phyloP scores from a whole-genome alignment of 2,797 vertebrate genomes.

The Simalia tracyae region DNA sequence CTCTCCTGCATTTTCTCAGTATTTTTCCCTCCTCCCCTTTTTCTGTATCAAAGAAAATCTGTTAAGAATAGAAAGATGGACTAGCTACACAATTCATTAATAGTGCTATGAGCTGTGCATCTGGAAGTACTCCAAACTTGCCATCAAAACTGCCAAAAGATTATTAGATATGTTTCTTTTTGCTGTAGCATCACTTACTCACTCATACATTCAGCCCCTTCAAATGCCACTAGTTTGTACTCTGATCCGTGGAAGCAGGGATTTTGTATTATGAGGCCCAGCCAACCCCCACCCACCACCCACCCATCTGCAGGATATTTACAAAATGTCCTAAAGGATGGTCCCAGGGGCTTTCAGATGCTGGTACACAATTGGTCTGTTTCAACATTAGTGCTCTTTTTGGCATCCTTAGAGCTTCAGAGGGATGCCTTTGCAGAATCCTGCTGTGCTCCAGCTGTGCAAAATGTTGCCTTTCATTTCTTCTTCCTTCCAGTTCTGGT shows the following conservation, averaged over 20 bases:
- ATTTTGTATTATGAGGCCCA: not conserved
- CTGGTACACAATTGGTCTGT: not conserved
- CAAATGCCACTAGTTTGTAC: not conserved
- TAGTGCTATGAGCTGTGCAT: not conserved
- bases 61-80: not conserved
- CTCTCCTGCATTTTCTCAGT: not conserved
- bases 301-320: not conserved
- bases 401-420: not conserved
- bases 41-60: not conserved
- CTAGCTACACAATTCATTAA: not conserved
- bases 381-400: not conserved
- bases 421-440: not conserved
- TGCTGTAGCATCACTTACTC: not conserved
- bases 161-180: not conserved
- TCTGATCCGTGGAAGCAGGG: not conserved
- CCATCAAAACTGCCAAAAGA: not conserved
- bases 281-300: not conserved
- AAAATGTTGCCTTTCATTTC: not conserved
- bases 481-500: rapidly evolving
- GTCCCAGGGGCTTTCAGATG: not conserved
- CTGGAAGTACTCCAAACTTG: not conserved
- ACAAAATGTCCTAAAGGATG: not conserved
- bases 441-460: not conserved
- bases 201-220: not conserved
- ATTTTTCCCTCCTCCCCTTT: not conserved